Conservation (phyloP, 1,140 invertebrate species). For the Drosophila funebris region DNA sequence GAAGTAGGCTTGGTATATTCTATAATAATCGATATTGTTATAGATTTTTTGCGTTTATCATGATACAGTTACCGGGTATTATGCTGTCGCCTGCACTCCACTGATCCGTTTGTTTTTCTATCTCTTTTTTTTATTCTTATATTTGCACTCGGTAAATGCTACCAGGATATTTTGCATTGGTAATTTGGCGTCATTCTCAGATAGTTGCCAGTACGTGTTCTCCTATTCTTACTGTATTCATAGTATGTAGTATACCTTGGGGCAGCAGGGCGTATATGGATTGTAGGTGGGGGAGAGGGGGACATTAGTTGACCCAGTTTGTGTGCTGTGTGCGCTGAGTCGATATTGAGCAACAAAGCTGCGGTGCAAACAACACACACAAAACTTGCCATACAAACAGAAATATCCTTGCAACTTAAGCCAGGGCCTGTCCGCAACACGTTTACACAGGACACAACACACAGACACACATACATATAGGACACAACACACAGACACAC, state of each 20-base stretch:
- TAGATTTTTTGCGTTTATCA: no score
- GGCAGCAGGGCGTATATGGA: background rate
- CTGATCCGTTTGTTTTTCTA: slow-evolving; percentile 17
- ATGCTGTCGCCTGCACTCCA: no score
- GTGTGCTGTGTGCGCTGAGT: slow-evolving; percentile 45
- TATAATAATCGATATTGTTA: no score
- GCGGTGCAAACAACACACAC: slow-evolving; percentile 54
- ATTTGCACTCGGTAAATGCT: slow-evolving; percentile 67
- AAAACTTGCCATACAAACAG: slow-evolving; percentile 68
- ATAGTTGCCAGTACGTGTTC: slow-evolving; percentile 73
- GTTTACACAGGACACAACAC: slow-evolving; percentile 47
- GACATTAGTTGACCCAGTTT: slow-evolving; percentile 64
- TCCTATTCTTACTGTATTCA: slow-evolving; percentile 12
- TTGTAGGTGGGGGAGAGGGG: background rate
- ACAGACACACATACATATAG: slow-evolving; percentile 30
- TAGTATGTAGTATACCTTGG: slow-evolving; percentile 16
- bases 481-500: slow-evolving; percentile 34
- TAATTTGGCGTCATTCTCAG: slow-evolving; percentile 81
- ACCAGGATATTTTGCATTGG: slow-evolving; percentile 81
- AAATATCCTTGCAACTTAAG: slow-evolving; percentile 78
- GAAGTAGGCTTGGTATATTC: no score
- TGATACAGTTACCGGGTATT: no score
- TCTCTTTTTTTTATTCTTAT: slow-evolving; percentile 27
- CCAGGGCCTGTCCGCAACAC: slow-evolving; percentile 75
- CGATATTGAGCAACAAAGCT: slow-evolving; percentile 70